Conservation (phyloP, 2,888 invertebrate species). For the Philonicus albiceps region DNA sequence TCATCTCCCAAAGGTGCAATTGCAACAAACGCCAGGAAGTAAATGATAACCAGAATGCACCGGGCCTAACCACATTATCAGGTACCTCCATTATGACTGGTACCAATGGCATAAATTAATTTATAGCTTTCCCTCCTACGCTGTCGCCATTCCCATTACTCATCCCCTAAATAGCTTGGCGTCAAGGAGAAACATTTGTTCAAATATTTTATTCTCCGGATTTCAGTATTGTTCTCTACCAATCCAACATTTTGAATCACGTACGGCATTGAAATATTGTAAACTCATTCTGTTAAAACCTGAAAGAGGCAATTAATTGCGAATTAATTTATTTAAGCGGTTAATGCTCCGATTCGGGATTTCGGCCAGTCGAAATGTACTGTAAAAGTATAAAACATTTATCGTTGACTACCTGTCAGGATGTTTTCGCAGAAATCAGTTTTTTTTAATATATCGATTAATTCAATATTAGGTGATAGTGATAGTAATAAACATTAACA, state of each 20-base stretch:
- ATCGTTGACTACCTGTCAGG: background rate
- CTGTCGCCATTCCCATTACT: background rate
- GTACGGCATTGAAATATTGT: background rate
- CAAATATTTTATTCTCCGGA: background rate
- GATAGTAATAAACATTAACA: background rate
- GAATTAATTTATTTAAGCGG: background rate
- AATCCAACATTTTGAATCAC: background rate
- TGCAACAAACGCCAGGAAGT: background rate
- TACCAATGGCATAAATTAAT: background rate
- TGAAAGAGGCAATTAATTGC: background rate
- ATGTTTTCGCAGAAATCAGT: background rate
- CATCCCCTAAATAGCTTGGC: background rate
- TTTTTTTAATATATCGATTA: background rate
- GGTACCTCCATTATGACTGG: constrained; percentile 4
- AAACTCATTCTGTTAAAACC: background rate
- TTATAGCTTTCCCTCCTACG: background rate
- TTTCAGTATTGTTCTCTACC: background rate
- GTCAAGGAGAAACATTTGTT: background rate
- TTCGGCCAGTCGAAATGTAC: background rate
- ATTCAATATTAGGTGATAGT: background rate
- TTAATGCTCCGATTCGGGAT: background rate
- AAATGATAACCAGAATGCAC: background rate
- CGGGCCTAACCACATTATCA: constrained; percentile 1
- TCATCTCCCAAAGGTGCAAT: background rate
- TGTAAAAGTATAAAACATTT: background rate